Evolutionary conservation across 1,140 invertebrate species (phyloP).

Genomic region (Leptinotarsa defecta): DNA sequence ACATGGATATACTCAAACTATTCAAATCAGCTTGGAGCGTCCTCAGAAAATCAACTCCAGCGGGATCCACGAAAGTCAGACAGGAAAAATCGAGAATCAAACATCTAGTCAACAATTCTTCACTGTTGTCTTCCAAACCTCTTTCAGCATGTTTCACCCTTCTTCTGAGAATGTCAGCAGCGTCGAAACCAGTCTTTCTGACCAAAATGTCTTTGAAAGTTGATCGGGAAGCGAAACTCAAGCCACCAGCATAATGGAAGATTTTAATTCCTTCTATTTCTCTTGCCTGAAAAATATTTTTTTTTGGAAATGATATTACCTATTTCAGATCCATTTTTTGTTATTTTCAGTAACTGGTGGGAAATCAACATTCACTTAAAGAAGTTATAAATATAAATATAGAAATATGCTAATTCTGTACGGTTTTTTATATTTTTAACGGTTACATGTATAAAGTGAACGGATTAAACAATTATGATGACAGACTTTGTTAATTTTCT

Average conservation of each 20-base stretch:
- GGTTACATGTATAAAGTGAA: too few species aligned
- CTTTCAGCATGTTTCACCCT: constrained; percentile 54
- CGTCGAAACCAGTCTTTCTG: constrained; percentile 60
- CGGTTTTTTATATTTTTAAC: too few species aligned
- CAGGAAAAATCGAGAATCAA: constrained; percentile 71
- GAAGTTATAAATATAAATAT: too few species aligned
- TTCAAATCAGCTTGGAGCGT: constrained; percentile 63
- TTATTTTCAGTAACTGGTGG: too few species aligned
- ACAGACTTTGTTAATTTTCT: too few species aligned
- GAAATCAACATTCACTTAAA: too few species aligned
- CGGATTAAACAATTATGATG: too few species aligned
- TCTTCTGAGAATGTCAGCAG: constrained; percentile 52
- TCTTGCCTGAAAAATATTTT: constrained; percentile 61
- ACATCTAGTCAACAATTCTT: constrained; percentile 39
- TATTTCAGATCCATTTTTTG: too few species aligned
- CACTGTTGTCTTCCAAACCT: constrained; percentile 35
- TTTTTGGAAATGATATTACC: not conserved
- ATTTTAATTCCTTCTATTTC: constrained; percentile 75
- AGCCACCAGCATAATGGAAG: constrained; percentile 75
- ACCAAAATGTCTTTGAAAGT: constrained; percentile 67
- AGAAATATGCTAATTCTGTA: too few species aligned
- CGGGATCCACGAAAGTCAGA: constrained; percentile 71
- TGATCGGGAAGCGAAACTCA: constrained; percentile 76
- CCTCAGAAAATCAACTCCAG: constrained; percentile 65
- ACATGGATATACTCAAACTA: constrained; percentile 61